Evolutionary conservation across 2,888 invertebrate genomes (phyloP).

Genomic region (Drosophila affinis): DNA sequence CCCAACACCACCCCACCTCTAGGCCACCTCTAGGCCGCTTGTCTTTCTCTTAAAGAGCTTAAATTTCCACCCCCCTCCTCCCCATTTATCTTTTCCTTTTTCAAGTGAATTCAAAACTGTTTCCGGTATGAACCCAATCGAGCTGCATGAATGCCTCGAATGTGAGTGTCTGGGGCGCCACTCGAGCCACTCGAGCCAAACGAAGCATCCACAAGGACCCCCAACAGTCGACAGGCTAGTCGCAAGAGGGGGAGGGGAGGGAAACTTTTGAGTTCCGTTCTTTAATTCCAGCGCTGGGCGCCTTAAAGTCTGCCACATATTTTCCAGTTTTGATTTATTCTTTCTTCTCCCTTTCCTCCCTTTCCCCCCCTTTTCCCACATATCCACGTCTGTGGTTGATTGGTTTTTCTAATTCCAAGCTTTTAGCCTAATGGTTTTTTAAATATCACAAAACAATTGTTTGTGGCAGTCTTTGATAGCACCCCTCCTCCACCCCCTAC

Average conservation of each 20-base stretch:
- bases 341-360: not conserved
- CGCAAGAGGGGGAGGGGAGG: not conserved
- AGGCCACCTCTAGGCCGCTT: not conserved
- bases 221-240: not conserved
- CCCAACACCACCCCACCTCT: not conserved
- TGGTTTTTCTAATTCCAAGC: constrained; percentile 47
- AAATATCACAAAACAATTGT: constrained; percentile 22
- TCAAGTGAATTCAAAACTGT: not conserved
- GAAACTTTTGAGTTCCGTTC: not conserved
- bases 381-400: constrained; percentile 18
- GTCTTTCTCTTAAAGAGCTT: constrained; percentile 1
- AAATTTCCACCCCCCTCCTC: not conserved
- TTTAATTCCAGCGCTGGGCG: constrained; percentile 48
- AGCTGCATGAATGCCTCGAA: constrained; percentile 39
- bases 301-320: constrained; percentile 23
- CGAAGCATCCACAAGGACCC: not conserved
- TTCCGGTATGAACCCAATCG: constrained; percentile 22
- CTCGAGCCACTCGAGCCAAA: constrained; percentile 17
- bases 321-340: constrained; percentile 15
- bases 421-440: constrained; percentile 64
- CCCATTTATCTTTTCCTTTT: not conserved
- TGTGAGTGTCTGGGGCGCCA: constrained; percentile 34
- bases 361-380: not conserved
- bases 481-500: not conserved
- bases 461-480: constrained; percentile 13